Evolutionary conservation across 2,888 invertebrate genomes (phyloP), one percentile per base, ranked within the genome.

Genomic region (Liposcelis brunnea): DNA sequence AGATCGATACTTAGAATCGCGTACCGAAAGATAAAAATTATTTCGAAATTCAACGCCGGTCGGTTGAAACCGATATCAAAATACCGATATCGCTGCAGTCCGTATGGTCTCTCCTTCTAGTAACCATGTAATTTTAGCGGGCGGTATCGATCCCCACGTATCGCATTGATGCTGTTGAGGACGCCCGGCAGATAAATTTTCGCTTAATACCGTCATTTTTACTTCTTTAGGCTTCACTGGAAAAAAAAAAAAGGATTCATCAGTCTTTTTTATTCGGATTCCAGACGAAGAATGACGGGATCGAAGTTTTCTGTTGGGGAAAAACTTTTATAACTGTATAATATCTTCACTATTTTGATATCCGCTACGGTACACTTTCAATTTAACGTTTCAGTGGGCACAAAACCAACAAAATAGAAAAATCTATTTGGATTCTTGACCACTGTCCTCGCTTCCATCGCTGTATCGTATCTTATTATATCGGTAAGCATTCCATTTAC

Each of bases 101-200:
- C 71, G 69, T 56, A 79, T 72, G 52, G 72, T 67, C 55, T 74
- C 73, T 49, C 75, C 76, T 56, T 80, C 81, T 52, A 86, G 69
- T 51, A 80, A 73, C 86, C 85, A 86, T 55, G 78, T 72, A 49
- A 86, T 74, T 60, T 80, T 80, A 2, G 86, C 85, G 11, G 84
- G 77, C 16, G 86, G 86, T 60, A 78, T 79, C 42, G 85, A 85
- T 31, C 86, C 86, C 60, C 80, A 74, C 34, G 83, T 79, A 56
- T 83, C 83, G 61, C 86, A 86, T 50, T 77, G 74, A 52, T 80
- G 73, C 43, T 76, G 75, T 54, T 80, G 73, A 49, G 80, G 75
- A 56, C 77, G 77, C 6, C 81, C 80, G 6, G 80, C 80, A 51
- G 80, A 75, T 47, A 83, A 71, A 45, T 77, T 68, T 42, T 80